Percentiles rank a stretch among this genome's conserved stretches.
phyloP scores from a whole-genome alignment of 2,888 invertebrate genomes.

The Ichneumon xanthorius region DNA sequence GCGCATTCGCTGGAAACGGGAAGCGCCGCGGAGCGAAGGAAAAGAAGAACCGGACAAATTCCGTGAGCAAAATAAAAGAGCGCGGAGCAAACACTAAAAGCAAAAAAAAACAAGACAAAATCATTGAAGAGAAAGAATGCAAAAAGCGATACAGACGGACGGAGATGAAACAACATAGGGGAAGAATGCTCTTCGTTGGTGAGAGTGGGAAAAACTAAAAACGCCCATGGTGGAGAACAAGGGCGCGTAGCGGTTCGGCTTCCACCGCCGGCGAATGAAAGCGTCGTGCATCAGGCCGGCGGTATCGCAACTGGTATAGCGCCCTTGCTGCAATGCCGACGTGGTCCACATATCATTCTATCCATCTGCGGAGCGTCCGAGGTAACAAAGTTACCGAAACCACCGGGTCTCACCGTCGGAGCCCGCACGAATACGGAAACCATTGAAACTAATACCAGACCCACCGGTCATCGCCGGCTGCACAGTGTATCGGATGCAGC shows the following conservation, averaged over 20 bases:
- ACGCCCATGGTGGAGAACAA: background rate
- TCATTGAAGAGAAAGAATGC: background rate
- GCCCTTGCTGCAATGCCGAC: background rate
- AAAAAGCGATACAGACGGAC: background rate
- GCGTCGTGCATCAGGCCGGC: background rate
- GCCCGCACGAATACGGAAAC: background rate
- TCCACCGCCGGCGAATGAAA: slow-evolving; percentile 19
- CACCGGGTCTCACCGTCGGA: slow-evolving; percentile 8
- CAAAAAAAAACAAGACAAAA: background rate
- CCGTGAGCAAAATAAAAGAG: background rate
- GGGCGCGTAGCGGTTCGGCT: slow-evolving; percentile 4
- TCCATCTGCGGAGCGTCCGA: slow-evolving; percentile 40
- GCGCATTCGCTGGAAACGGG: background rate
- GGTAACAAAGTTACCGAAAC: slow-evolving; percentile 54
- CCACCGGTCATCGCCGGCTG: background rate
- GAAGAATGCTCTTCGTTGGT: background rate
- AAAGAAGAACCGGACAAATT: background rate
- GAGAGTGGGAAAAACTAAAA: background rate
- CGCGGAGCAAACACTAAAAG: background rate
- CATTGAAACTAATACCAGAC: slow-evolving; percentile 14
- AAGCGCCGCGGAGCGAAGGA: background rate
- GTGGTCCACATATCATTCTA: slow-evolving; percentile 44
- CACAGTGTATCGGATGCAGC: background rate
- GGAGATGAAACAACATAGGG: background rate
- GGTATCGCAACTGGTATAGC: slow-evolving; percentile 10